Evolutionary conservation across 2,888 invertebrate genomes (phyloP).

Genomic region (Diloba caeruleocephala): DNA sequence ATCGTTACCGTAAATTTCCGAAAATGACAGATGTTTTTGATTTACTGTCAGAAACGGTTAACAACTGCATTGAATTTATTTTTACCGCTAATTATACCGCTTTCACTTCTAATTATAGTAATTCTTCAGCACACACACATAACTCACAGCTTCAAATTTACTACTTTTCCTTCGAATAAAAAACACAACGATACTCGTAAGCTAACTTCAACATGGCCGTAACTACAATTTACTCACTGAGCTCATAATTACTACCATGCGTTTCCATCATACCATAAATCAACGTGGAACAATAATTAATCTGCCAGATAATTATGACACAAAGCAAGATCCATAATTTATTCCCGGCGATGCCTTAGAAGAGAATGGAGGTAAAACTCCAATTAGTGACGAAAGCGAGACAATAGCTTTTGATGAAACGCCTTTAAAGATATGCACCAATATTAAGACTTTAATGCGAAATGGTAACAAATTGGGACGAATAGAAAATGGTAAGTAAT

Average conservation of each 20-base stretch:
- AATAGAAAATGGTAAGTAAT: conserved; percentile 35
- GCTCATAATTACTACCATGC: conserved; percentile 1
- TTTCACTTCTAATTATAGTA: no score
- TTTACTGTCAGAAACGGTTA: no score
- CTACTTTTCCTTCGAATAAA: no score
- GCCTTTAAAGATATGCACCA: conserved; percentile 45
- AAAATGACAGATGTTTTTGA: no score
- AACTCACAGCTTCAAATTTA: no score
- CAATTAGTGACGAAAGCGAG: conserved; percentile 44
- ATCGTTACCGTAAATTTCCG: no score
- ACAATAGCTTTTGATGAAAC: conserved; percentile 49
- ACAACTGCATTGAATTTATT: no score
- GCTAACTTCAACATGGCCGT: no score
- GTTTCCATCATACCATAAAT: background rate
- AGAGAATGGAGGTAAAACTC: conserved; percentile 46
- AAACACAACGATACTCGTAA: no score
- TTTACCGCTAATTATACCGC: no score
- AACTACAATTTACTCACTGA: background rate
- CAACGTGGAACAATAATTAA: conserved; percentile 31
- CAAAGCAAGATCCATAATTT: conserved; percentile 44
- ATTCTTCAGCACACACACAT: no score
- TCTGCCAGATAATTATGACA: conserved; percentile 37
- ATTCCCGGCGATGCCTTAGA: conserved; percentile 10
- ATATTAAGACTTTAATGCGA: conserved; percentile 42
- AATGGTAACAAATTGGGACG: conserved; percentile 25